Percentiles rank a stretch among this genome's conserved stretches.
phyloP scores from a whole-genome alignment of 2,113 vertebrate genomes.

The Rallus limicola region DNA sequence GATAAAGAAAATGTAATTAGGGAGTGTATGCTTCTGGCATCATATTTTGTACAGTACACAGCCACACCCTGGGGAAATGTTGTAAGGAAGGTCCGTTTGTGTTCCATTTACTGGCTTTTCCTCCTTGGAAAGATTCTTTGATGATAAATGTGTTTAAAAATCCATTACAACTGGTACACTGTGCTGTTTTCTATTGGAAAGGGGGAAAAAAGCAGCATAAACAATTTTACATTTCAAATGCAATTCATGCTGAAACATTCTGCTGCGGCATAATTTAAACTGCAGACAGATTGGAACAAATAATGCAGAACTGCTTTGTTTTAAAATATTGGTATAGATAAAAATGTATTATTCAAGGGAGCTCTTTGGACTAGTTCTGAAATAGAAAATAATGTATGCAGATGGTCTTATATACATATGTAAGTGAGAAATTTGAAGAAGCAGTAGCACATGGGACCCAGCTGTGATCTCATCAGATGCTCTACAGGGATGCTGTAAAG shows the following conservation, averaged over 20 bases:
- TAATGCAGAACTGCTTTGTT: slow-evolving; percentile 45
- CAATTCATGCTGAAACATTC: slow-evolving; percentile 51
- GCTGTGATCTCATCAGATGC: slow-evolving; percentile 13
- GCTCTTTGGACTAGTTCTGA: slow-evolving; percentile 20
- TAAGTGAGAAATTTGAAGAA: neutral
- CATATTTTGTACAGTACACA: neutral
- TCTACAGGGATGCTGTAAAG: neutral
- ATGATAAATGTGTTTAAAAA: slow-evolving; percentile 59
- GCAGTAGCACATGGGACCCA: neutral
- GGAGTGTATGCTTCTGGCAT: neutral
- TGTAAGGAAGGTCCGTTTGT: neutral
- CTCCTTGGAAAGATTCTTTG: neutral
- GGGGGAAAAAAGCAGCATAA: slow-evolving; percentile 1
- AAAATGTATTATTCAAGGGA: slow-evolving; percentile 59
- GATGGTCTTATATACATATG: slow-evolving; percentile 20
- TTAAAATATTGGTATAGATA: slow-evolving; percentile 49
- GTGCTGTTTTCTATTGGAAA: slow-evolving; percentile 47
- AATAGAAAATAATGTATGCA: slow-evolving; percentile 13
- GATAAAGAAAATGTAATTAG: neutral
- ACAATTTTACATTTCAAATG: slow-evolving; percentile 63
- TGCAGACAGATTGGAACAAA: slow-evolving; percentile 54
- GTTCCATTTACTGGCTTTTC: neutral
- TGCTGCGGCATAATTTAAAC: slow-evolving; percentile 14
- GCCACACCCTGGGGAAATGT: neutral
- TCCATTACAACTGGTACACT: slow-evolving; percentile 1